Base-by-base conservation (phyloP, 2,113 vertebrate species). In the Pollimyrus isidori region DNA sequence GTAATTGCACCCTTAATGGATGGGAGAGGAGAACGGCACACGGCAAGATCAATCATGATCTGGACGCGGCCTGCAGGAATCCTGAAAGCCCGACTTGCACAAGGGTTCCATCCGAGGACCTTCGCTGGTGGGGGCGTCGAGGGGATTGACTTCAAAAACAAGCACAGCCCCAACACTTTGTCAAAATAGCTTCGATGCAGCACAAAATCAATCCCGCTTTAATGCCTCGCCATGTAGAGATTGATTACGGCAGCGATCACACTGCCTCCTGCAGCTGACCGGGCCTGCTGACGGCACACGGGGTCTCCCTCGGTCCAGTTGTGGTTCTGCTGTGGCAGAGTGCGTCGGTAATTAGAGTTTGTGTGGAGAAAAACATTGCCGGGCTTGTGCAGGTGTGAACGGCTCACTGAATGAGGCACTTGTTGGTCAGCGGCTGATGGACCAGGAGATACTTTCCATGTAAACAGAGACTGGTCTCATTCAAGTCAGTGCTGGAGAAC, bases 61-160 rank as follows among this genome's bases (percentile, higher is more conserved):
- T n/a, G 26, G 19, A 15, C 11, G 15, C 26, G n/a, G 88, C 52
- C 35, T 48, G 53, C n/a, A 39, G 83, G 76, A 82, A 62, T 48
- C 30, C 26, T 10, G 3, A 80, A 45, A 30, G 73, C n/a, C 21
- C 13, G 30, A 15, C 30, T 39, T n/a, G 7, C 26, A 42, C 19
- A 15, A 62, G 23, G 42, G 26, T 39, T 84, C 49, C 45, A 19
- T 76, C 88, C 65, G 76, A 58, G 7, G 80, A 21, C 52, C 52
- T 83, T 58, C 23, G 15, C 19, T 89, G 48, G 23, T 58, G 88
- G 15, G 49, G 58, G 35, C 56, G 87, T 39, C 53, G 35, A 65
- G 53, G 87, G 87, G 56, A 46, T 83, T 89, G 80, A 50, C 45
- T 62, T 89, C 52, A 89, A 52, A 53, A 76, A 45, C 45, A 88